Percentiles rank a stretch among this genome's conserved stretches.
These are phyloP conservation scores for Bruchidius siliquastri DNA, from an alignment of 2,888 invertebrate species.

Conservation along the genomic window DNA sequence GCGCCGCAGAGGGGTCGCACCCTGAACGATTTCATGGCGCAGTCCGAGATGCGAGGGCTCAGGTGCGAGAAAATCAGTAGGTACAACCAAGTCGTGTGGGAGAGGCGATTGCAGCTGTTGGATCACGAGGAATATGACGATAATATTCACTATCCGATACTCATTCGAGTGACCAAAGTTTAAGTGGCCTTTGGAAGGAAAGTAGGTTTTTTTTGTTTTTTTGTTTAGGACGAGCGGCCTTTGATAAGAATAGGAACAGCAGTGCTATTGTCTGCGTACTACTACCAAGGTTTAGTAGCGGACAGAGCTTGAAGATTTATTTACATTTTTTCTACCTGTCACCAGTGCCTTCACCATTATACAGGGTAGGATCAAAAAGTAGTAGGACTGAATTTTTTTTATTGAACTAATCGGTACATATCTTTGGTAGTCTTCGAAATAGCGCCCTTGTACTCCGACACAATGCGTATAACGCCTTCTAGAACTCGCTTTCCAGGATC, in stretches of 20 bases:
- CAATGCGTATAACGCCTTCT: too few species aligned
- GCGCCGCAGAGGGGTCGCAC: conserved; percentile 72
- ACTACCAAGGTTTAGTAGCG: too few species aligned
- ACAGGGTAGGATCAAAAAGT: too few species aligned
- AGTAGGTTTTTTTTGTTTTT: neutral
- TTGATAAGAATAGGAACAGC: neutral
- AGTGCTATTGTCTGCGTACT: neutral
- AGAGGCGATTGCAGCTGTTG: conserved; percentile 59
- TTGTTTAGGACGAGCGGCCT: conserved; percentile 5
- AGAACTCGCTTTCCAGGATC: too few species aligned
- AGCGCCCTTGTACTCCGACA: too few species aligned
- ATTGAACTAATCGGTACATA: too few species aligned
- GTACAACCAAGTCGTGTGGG: conserved; percentile 65
- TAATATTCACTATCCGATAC: conserved; percentile 67
- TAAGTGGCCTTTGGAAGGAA: conserved; percentile 42
- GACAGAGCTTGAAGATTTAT: too few species aligned
- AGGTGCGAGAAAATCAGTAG: conserved; percentile 53
- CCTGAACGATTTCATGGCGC: conserved; percentile 61
- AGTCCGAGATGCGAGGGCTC: conserved; percentile 58
- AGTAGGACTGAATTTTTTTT: too few species aligned
- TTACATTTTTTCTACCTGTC: too few species aligned
- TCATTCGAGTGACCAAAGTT: conserved; percentile 58
- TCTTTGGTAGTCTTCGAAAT: too few species aligned
- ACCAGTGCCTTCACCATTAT: too few species aligned
- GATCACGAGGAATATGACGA: conserved; percentile 58